Evolutionary conservation across 1,140 invertebrate genomes (phyloP).

Genomic region (Drosophila ercepeae): DNA sequence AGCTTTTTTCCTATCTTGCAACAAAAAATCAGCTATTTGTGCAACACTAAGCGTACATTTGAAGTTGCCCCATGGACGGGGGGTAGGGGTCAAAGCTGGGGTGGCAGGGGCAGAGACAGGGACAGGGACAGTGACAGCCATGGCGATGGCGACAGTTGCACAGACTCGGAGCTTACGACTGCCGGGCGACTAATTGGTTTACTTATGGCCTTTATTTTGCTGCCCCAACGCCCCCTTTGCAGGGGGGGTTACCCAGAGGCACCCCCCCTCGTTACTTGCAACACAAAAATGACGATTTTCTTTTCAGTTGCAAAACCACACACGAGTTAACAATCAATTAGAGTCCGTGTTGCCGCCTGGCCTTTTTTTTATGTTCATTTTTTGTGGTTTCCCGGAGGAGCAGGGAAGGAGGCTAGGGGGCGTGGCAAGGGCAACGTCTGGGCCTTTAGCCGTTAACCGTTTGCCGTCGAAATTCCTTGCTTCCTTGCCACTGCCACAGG

Average conservation of each 20-base stretch:
- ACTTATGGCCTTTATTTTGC: constrained; percentile 57
- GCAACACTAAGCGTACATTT: not conserved
- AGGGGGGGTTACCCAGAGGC: too few species aligned
- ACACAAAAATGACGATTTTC: constrained; percentile 6
- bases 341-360: constrained; percentile 5
- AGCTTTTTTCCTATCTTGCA: not conserved
- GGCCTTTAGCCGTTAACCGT: constrained; percentile 14
- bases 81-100: not conserved
- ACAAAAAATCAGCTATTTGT: not conserved
- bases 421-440: constrained; percentile 21
- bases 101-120: too few species aligned
- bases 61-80: constrained; percentile 8
- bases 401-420: constrained; percentile 2
- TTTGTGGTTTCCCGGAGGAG: not conserved
- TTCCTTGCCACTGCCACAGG: constrained; percentile 22
- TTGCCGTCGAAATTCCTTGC: constrained; percentile 18
- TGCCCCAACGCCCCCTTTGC: not conserved
- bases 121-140: too few species aligned
- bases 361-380: not conserved
- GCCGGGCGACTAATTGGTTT: constrained; percentile 62
- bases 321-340: constrained; percentile 57
- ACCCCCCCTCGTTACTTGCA: too few species aligned
- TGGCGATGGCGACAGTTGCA: constrained; percentile 21
- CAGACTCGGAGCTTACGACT: constrained; percentile 20
- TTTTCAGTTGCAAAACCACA: constrained; percentile 13